Evolutionary conservation across 92 coral and sea anemone genomes (phyloP).

Genomic region (Porites evermanni): DNA sequence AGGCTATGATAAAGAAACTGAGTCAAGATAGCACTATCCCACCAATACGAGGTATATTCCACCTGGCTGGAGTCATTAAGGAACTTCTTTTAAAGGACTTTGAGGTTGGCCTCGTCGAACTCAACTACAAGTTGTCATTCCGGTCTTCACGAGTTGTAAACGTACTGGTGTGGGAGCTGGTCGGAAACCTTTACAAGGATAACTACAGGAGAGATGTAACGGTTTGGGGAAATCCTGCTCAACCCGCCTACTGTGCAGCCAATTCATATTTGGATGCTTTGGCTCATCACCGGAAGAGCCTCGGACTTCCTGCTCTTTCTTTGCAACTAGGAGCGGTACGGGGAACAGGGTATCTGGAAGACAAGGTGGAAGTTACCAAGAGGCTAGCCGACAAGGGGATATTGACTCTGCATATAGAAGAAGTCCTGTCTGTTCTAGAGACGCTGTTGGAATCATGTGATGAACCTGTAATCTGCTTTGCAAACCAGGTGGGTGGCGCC

Average conservation of each 20-base stretch:
- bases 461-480: background rate
- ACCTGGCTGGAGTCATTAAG: constrained; percentile 14
- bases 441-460: background rate
- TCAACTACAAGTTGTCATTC: no score
- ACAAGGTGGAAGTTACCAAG: constrained; percentile 33
- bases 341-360: constrained; percentile 58
- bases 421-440: background rate
- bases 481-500: background rate
- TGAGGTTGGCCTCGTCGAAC: no score
- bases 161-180: no score
- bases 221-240: constrained; percentile 50
- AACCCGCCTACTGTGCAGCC: constrained; percentile 64
- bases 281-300: constrained; percentile 50
- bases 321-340: constrained; percentile 71
- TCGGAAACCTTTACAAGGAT: no score
- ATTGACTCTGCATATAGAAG: background rate
- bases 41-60: constrained; percentile 29
- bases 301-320: constrained; percentile 68
- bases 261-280: constrained; percentile 59
- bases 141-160: no score
- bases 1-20: constrained; percentile 26
- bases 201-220: no score
- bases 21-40: constrained; percentile 49
- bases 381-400: constrained; percentile 31
- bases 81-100: no score